phyloP scores from a whole-genome alignment of 2,113 vertebrate species.

The Limnothrissa miodon region DNA sequence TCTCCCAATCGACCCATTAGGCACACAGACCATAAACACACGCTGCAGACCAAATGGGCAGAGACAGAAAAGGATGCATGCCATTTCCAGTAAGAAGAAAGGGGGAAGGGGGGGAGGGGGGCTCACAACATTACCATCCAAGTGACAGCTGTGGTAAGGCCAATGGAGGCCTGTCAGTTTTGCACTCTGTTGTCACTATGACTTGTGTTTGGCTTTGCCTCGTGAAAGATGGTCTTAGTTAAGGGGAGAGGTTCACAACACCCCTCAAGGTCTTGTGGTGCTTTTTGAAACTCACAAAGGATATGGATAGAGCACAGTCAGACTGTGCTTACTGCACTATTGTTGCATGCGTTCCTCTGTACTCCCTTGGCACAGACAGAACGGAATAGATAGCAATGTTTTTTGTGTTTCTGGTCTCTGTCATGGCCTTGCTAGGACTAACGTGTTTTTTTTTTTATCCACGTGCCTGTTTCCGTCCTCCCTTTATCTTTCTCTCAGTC shows the following conservation, averaged over 20 bases:
- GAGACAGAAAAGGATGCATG: slow-evolving; percentile 21
- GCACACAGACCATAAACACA: neutral
- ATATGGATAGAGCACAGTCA: neutral
- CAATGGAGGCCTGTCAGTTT: slow-evolving; percentile 10
- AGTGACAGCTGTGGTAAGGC: slow-evolving; percentile 27
- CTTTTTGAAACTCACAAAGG: neutral
- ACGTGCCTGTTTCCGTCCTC: neutral
- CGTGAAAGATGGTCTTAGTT: neutral
- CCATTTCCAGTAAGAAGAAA: neutral
- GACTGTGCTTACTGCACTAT: neutral
- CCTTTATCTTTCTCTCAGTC: slow-evolving; percentile 27
- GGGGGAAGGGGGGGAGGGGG: slow-evolving; percentile 15
- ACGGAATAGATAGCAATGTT: neutral
- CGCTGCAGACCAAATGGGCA: slow-evolving; percentile 31
- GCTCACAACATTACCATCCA: slow-evolving; percentile 38
- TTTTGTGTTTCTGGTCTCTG: neutral
- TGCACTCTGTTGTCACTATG: slow-evolving; percentile 18
- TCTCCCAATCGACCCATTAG: slow-evolving; percentile 17
- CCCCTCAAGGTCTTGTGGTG: neutral
- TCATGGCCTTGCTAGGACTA: neutral
- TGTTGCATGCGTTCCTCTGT: neutral
- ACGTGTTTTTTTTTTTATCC: neutral
- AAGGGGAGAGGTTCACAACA: neutral
- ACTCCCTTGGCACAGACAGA: neutral
- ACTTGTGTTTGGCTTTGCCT: neutral